Conservation (phyloP, 2,888 invertebrate species). For the Nomada flava region DNA sequence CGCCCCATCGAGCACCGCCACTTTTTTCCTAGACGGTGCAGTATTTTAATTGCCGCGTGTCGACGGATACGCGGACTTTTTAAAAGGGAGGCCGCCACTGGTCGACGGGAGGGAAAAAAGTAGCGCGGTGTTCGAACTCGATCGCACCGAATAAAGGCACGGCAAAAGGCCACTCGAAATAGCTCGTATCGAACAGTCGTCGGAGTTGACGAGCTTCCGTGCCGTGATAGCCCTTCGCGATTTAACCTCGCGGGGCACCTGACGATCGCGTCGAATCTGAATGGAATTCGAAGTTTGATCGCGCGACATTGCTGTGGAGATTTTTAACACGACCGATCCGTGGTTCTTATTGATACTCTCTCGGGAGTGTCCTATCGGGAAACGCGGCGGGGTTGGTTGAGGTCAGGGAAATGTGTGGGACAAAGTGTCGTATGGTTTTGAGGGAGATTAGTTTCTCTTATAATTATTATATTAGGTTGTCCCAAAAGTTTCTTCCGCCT, state of each 20-base stretch:
- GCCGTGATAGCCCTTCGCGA: slow-evolving; percentile 38
- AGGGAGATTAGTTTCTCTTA: too few species aligned
- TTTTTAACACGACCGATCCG: neutral
- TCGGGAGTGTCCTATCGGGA: too few species aligned
- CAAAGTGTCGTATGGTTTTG: neutral
- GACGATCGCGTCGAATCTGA: slow-evolving; percentile 39
- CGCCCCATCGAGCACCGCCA: slow-evolving; percentile 26
- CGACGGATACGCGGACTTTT: slow-evolving; percentile 54
- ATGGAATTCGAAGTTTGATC: slow-evolving; percentile 25
- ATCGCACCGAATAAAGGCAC: slow-evolving; percentile 69
- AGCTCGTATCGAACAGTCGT: slow-evolving; percentile 32
- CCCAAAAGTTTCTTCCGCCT: too few species aligned
- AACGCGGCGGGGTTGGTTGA: neutral
- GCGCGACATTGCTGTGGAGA: neutral
- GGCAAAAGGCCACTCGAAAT: slow-evolving; percentile 46
- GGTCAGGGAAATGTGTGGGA: neutral
- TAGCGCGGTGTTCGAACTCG: slow-evolving; percentile 45
- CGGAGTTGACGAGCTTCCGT: slow-evolving; percentile 39
- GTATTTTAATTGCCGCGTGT: slow-evolving; percentile 73
- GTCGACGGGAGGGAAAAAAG: slow-evolving; percentile 42
- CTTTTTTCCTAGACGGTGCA: slow-evolving; percentile 26
- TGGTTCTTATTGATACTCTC: slow-evolving; percentile 13
- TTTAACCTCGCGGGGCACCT: slow-evolving; percentile 22
- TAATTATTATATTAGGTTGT: too few species aligned
- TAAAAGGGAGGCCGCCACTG: slow-evolving; percentile 32